Base-by-base conservation (phyloP, 2,113 vertebrate species). In the Columbina picui region DNA sequence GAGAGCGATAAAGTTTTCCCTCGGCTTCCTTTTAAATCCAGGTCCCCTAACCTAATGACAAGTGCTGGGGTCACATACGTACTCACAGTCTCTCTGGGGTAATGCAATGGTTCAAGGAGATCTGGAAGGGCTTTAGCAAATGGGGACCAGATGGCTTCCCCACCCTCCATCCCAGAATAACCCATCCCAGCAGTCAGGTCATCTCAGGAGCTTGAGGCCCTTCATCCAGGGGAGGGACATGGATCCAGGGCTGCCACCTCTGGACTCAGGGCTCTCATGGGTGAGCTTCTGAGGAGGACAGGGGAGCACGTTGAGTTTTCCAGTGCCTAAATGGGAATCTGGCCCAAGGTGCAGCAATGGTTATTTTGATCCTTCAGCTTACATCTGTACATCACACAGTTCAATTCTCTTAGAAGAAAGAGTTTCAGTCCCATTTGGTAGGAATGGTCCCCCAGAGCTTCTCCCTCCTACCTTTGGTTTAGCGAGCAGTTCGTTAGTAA, bases 341-440 rank as follows among this genome's bases (percentile, higher is more conserved):
- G 22, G 18, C 22, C 18, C 59, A 34, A 61, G 39, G 39, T 34
- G 36, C 43, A 75, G 61, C 56, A 47, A 36, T 10, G 43, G 53
- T 73, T 56, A 38, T 43, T 67, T 27, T 78, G 27, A 67, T 12
- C 47, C 59, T 45, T 73, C 26, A 71, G 22, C 34, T 82, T 47
- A n/a, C 19, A 60, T 12, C 36, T 68, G 23, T 12, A 57, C 27
- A 90, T 50, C 82, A 9, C 14, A 22, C 7, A 43, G 45, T 19
- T 61, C 43, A 67, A 61, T 36, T 90, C 47, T 78, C 34, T 22
- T 38, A 17, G 41, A 43, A 65, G 27, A 49, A 56, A 3, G 59
- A 20, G 32, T 57, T 91, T 67, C 34, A 14, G 53, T 13, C 32
- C 47, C 0, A 0, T 38, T 71, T n/a, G 53, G 61, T 0, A 0